Evolutionary conservation across 2,888 invertebrate genomes (phyloP).

Genomic region (Petrolisthes cinctipes): DNA sequence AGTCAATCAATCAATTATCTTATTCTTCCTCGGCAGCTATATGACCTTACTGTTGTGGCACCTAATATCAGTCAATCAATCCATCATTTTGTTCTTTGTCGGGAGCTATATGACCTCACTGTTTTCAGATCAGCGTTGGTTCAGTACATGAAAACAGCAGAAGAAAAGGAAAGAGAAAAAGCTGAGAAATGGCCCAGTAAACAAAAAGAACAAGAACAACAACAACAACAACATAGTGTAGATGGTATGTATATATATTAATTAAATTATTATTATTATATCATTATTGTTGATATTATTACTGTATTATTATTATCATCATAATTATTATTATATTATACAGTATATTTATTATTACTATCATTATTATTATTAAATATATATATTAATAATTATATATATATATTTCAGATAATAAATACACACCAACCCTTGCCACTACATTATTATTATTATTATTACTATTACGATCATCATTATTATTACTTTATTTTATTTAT

Average conservation of each 20-base stretch:
- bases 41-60: no score
- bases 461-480: no score
- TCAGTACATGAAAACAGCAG: conserved; percentile 63
- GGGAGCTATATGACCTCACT: not conserved
- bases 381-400: not conserved
- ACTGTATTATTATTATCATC: not conserved
- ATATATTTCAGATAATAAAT: conserved; percentile 30
- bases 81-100: not conserved
- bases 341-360: not conserved
- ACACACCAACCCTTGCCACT: conserved; percentile 54
- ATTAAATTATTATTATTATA: not conserved
- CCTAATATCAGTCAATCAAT: no score
- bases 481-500: no score
- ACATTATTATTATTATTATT: not conserved
- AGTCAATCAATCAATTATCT: not conserved
- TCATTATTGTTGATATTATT: not conserved
- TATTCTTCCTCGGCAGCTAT: not conserved
- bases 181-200: conserved; percentile 30
- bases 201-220: not conserved
- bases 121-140: conserved; percentile 46
- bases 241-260: conserved; percentile 34
- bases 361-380: not conserved
- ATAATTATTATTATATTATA: not conserved
- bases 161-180: conserved; percentile 60
- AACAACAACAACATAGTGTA: not conserved